Conservation (phyloP, 2,888 invertebrate genomes). For the Cataglyphis livida region DNA sequence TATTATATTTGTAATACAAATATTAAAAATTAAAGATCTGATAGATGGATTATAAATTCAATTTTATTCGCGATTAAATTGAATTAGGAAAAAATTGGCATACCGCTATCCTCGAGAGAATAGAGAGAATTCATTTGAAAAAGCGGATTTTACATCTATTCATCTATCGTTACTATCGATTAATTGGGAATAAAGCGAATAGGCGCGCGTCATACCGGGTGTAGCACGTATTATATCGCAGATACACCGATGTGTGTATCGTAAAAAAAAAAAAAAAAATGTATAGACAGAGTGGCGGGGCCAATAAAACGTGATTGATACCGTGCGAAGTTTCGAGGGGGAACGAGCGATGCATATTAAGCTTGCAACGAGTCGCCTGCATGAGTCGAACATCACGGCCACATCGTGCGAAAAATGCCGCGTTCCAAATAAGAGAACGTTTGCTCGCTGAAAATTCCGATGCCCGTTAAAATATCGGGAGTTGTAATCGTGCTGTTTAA, state of each 20-base stretch:
- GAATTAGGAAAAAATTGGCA: constrained; percentile 1
- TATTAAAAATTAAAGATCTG: background rate
- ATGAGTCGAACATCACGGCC: background rate
- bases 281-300: constrained; percentile 33
- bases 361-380: constrained; percentile 8
- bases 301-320: constrained; percentile 52
- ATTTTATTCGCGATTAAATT: constrained; percentile 2
- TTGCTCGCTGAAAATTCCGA: background rate
- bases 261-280: constrained; percentile 44
- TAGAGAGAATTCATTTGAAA: constrained; percentile 8
- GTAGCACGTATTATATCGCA: constrained; percentile 24
- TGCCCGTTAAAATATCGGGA: background rate
- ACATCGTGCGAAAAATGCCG: constrained; percentile 5
- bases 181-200: constrained; percentile 27
- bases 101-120: constrained; percentile 1
- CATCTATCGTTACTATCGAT: constrained; percentile 34
- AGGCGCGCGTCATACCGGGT: constrained; percentile 15
- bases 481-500: constrained; percentile 25
- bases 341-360: constrained; percentile 42
- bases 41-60: background rate
- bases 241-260: constrained; percentile 30
- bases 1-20: background rate
- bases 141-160: constrained; percentile 27
- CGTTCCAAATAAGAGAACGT: constrained; percentile 6
- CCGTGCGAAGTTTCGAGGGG: constrained; percentile 31